These are phyloP conservation scores for Neoarius graeffei DNA, from an alignment of 2,113 vertebrate species.

Conservation along the genomic window DNA sequence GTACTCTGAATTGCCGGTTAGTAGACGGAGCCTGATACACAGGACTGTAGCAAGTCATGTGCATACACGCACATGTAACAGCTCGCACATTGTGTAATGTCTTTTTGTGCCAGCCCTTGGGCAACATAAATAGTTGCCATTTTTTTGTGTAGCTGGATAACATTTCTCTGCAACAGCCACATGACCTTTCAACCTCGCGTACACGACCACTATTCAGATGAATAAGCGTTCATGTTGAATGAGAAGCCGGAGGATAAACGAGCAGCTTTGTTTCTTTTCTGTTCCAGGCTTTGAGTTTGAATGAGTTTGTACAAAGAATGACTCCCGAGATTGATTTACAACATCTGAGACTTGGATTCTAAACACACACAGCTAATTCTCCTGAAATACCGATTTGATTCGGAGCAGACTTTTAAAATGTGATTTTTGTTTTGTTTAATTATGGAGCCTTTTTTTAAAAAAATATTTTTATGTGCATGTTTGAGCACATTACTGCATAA, in stretches of 20 bases:
- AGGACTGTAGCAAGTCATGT: not conserved
- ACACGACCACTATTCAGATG: not conserved
- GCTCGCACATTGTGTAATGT: not conserved
- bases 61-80: not conserved
- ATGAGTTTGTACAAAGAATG: not conserved
- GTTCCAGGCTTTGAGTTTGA: not conserved
- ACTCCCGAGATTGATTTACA: not conserved
- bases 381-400: not conserved
- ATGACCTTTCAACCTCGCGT: conserved; percentile 5
- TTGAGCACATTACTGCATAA: not conserved
- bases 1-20: too few species aligned
- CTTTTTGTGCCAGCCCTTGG: not conserved
- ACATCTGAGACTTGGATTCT: not conserved
- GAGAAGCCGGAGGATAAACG: not conserved
- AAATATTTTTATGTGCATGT: not conserved
- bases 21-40: too few species aligned
- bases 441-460: not conserved
- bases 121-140: conserved; percentile 23
- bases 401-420: not conserved
- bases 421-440: not conserved
- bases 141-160: conserved; percentile 11
- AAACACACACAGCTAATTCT: not conserved
- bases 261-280: conserved; percentile 1
- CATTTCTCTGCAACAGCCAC: conserved; percentile 12
- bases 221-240: not conserved